Evolutionary conservation across 1,140 invertebrate genomes (phyloP).

Genomic region (Drosophila auraria): DNA sequence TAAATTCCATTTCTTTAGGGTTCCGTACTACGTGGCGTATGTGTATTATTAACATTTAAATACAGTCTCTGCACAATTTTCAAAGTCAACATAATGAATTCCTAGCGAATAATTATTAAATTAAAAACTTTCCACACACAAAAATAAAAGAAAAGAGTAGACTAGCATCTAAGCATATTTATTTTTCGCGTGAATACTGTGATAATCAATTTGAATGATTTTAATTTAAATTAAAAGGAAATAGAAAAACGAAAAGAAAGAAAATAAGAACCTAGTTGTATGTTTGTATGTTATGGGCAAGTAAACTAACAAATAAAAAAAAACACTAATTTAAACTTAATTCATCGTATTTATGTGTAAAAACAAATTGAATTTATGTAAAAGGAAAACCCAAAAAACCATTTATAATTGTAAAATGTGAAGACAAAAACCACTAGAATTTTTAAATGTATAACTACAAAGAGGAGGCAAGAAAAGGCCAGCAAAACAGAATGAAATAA

Average conservation of each 20-base stretch:
- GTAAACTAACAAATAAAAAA: constrained; percentile 57
- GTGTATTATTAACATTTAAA: constrained; percentile 71
- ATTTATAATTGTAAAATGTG: constrained; percentile 72
- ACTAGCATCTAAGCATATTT: constrained; percentile 66
- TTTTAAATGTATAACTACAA: constrained; percentile 71
- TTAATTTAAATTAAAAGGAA: constrained; percentile 67
- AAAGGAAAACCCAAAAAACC: constrained; percentile 18
- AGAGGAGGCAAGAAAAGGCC: constrained; percentile 20
- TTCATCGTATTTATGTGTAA: constrained; percentile 45
- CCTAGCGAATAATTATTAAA: constrained; percentile 61
- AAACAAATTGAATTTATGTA: constrained; percentile 70
- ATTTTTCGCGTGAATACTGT: constrained; percentile 82
- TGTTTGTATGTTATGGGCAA: constrained; percentile 67
- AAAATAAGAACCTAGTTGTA: constrained; percentile 48
- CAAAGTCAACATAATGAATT: constrained; percentile 63
- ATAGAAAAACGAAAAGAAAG: constrained; percentile 26
- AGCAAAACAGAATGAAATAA: constrained; percentile 58
- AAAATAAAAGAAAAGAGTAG: constrained; percentile 10
- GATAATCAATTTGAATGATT: constrained; percentile 84
- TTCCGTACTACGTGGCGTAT: constrained; percentile 25
- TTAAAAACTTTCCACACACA: constrained; percentile 34
- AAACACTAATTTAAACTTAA: constrained; percentile 33
- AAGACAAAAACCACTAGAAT: constrained; percentile 53
- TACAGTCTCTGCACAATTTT: constrained; percentile 53
- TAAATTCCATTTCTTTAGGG: constrained; percentile 22